Evolutionary conservation across 2,113 vertebrate genomes (phyloP).

Genomic region (Brachyhypopomus occidentalis): DNA sequence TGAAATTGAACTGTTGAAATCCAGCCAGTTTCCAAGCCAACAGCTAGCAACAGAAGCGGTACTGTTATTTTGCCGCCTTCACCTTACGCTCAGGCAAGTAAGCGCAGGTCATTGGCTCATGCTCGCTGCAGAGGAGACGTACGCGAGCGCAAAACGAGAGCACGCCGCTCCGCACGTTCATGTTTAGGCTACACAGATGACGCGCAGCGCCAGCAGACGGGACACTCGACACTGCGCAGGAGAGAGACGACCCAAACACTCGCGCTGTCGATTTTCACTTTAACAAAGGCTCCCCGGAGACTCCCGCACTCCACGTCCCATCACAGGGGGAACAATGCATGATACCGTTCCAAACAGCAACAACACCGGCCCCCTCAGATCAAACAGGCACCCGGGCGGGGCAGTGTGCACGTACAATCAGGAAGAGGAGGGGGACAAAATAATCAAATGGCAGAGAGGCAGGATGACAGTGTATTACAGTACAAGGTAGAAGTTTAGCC

Average conservation of each 20-base stretch:
- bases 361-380: not conserved
- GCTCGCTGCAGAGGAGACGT: not conserved
- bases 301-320: too few species aligned
- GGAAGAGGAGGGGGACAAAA: not conserved
- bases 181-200: not conserved
- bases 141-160: not conserved
- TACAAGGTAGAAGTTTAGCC: not conserved
- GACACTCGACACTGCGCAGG: too few species aligned
- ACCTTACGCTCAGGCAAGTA: not conserved
- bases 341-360: not conserved
- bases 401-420: not conserved
- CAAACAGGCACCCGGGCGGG: not conserved
- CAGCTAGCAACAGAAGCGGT: not conserved
- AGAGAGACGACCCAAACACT: not conserved
- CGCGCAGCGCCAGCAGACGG: not conserved
- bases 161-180: not conserved
- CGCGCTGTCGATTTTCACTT: too few species aligned
- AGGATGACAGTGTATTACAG: not conserved
- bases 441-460: not conserved
- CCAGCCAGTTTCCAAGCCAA: not conserved
- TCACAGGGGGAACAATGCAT: too few species aligned
- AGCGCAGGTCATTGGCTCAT: not conserved
- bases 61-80: not conserved
- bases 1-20: not conserved
- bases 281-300: too few species aligned